Evolutionary conservation across 1,140 invertebrate genomes (phyloP).

Genomic region (Acromyrmex charruanus): DNA sequence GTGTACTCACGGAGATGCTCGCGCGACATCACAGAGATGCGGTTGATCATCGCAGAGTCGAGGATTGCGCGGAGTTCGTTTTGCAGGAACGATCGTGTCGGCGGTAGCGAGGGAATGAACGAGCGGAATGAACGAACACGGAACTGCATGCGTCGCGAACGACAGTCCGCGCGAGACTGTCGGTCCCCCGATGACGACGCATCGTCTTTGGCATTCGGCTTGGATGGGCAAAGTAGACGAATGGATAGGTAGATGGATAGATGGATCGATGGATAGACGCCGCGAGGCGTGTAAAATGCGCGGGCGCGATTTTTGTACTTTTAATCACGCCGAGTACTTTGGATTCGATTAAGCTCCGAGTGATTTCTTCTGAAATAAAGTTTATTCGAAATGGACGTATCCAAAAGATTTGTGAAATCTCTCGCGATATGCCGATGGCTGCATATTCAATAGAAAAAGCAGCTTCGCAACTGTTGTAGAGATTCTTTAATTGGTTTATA

Average conservation of each 20-base stretch:
- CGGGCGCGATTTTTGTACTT: not conserved
- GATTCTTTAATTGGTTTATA: too few relatives aligned
- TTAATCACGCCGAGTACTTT: conserved; percentile 5
- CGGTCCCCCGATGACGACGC: conserved; percentile 66
- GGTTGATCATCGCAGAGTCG: conserved; percentile 20
- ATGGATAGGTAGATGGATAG: conserved; percentile 48
- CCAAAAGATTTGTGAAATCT: not conserved
- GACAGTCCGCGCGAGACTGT: conserved; percentile 73
- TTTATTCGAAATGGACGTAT: not conserved
- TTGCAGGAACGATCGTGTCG: not conserved
- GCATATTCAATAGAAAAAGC: too few relatives aligned
- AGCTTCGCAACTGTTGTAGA: too few relatives aligned
- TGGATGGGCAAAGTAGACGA: conserved; percentile 69
- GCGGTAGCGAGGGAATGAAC: conserved; percentile 12
- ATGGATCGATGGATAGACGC: conserved; percentile 38
- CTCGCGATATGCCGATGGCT: not conserved
- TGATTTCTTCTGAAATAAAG: conserved; percentile 1
- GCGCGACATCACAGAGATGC: conserved; percentile 14
- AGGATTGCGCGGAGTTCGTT: not conserved
- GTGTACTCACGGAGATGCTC: conserved; percentile 43
- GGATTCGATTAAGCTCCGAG: not conserved
- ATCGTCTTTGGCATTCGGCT: conserved; percentile 68
- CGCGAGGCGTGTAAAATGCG: conserved; percentile 3
- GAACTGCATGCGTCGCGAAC: conserved; percentile 69
- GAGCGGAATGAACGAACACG: conserved; percentile 52